Base-by-base conservation (phyloP, 2,113 vertebrate species). In the Prietella phreatophila region DNA sequence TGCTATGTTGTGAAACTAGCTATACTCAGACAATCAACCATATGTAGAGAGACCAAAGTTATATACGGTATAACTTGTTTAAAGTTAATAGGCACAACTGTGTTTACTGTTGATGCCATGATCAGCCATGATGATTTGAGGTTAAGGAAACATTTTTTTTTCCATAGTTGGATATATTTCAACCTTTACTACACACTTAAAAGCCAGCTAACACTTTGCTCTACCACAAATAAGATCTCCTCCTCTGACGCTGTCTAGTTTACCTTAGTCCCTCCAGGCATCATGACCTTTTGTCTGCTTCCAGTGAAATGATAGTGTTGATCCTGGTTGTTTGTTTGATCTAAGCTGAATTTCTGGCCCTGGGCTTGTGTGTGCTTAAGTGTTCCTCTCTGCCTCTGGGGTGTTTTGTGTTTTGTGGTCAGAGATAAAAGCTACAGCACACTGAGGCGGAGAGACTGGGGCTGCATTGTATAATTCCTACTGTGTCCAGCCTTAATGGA, bases 401-500 rank as follows among this genome's bases (percentile, higher is more conserved):
- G 33, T 88, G 85, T 89, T 86, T 89, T 42, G 56, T 82, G 88
- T 92, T 83, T 86, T 86, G 53, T 88, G 89, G 90, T 91, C 82
- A 82, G 82, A 92, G 81, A 82, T 87, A 85, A 89, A 82, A 53
- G n/a, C 84, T 91, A 84, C 87, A 76, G 80, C 25, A 87, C 73
- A 22, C 84, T 50, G 80, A 36, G 75, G 69, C 30, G 42, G 63
- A 83, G 78, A 60, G 1, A 36, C 84, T 61, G 84, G 82, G 90
- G 84, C 67, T 86, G 83, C 55, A 84, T 60, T 60, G 86, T 4
- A 67, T 87, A 75, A 89, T 71, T 91, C 83, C 80, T 87, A 84
- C 78, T 55, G 83, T 83, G 20, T 91, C 83, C 89, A 89, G 56
- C 63, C 87, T 91, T 91, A 93, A 92, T 92, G 91, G 85, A 90